A percentile compares a stretch with the other conserved stretches of the same genome.
Conservation (phyloP, 2,797 vertebrate species). For the Semaprochilodus insignis region DNA sequence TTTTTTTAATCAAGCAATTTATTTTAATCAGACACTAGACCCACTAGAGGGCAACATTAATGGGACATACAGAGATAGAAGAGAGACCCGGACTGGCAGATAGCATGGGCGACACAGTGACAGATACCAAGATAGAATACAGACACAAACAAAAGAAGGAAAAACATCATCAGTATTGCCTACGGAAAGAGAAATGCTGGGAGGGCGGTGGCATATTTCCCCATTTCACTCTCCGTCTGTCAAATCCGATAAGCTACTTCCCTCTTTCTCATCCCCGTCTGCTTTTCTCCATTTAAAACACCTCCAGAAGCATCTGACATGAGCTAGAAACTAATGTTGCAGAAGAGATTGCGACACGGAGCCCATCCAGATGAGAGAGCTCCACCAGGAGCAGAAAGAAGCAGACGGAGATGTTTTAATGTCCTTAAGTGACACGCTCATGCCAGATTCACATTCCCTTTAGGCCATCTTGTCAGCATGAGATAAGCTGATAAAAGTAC, state of each 20-base stretch:
- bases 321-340: conserved; percentile 47
- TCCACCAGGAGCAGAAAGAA: conserved; percentile 27
- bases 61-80: background rate
- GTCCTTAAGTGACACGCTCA: conserved; percentile 45
- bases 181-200: conserved; percentile 42
- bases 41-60: background rate
- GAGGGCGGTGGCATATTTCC: conserved; percentile 52
- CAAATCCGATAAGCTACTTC: conserved; percentile 57
- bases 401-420: conserved; percentile 35
- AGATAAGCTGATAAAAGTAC: conserved; percentile 41
- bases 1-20: background rate
- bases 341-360: conserved; percentile 15
- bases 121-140: conserved; percentile 20
- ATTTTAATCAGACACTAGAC: background rate
- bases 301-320: conserved; percentile 51
- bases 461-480: conserved; percentile 25
- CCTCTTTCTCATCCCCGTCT: conserved; percentile 45
- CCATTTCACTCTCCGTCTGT: conserved; percentile 53
- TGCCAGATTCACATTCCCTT: conserved; percentile 38
- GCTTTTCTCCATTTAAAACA: conserved; percentile 51
- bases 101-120: background rate
- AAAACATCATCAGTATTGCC: conserved; percentile 12
- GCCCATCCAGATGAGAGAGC: conserved; percentile 36
- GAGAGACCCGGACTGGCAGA: background rate
- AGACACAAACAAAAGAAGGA: background rate